Conservation (phyloP, 2,113 vertebrate genomes). For the Salvelinus fontinalis region DNA sequence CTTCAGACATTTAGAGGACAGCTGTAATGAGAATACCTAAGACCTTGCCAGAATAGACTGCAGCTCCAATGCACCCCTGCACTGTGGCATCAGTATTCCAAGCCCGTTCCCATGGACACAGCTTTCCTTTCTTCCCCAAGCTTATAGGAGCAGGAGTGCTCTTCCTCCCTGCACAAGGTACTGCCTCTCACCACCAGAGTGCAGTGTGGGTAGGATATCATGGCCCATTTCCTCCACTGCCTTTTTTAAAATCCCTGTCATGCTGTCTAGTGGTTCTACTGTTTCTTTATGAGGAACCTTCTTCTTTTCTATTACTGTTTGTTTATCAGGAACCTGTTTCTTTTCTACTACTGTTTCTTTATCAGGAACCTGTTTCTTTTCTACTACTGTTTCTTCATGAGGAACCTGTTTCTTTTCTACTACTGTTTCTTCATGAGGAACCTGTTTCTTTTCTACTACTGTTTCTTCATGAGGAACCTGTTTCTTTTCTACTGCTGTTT, state of each 20-base stretch:
- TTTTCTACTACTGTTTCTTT: too few species aligned
- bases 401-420: too few species aligned
- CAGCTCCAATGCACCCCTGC: constrained; percentile 67
- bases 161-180: constrained; percentile 18
- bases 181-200: constrained; percentile 56
- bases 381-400: too few species aligned
- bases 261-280: constrained; percentile 7
- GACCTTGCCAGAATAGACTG: constrained; percentile 43
- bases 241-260: not conserved
- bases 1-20: not conserved
- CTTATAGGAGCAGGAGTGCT: constrained; percentile 2
- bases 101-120: constrained; percentile 66
- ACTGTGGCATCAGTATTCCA: constrained; percentile 73
- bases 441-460: too few species aligned
- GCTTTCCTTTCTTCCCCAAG: constrained; percentile 42
- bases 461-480: too few species aligned
- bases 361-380: too few species aligned
- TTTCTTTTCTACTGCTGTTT: constrained; percentile 10
- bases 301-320: not conserved
- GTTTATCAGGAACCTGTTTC: too few species aligned
- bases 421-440: too few species aligned
- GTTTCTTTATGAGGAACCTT: constrained; percentile 16
- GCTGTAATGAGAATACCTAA: not conserved
- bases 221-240: constrained; percentile 27
- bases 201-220: constrained; percentile 15